Base-by-base conservation (phyloP, 2,797 vertebrate species). In the Triplophysa bombifrons region DNA sequence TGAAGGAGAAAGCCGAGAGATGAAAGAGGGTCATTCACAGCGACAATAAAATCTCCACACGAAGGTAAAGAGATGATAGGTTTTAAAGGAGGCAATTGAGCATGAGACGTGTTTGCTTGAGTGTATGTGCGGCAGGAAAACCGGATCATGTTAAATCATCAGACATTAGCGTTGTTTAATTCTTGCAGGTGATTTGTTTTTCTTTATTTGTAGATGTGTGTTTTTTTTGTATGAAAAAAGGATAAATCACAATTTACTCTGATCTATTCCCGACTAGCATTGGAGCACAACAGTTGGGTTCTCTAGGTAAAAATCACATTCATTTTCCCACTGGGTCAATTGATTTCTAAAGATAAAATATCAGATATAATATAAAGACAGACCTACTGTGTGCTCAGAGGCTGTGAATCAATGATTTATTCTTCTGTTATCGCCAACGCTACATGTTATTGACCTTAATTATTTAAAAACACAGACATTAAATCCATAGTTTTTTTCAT, bases 21-120 rank as follows among this genome's bases (percentile, higher is more conserved):
- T 81, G 70, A 80, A 73, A 60, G 68, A 25, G 22, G 81, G 63
- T 27, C 79, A 78, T 84, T 83, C 38, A 60, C 67, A 53, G n/a
- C 25, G 50, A 83, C 65, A 80, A 81, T 53, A 76, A 82, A 74
- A 60, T 67, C 25, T 56, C 55, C 58, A 48, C n/a, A 80, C 51
- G 38, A 50, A 67, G 64, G 65, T 17, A 3, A 82, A 74, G 67
- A 67, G 76, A 80, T 76, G 75, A 84, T 76, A 41, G 46, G 48
- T 68, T 67, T 81, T 71, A 74, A 61, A 55, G 55, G 9, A 53
- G 66, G 66, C 11, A 41, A 72, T 58, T 4, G 67, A 69, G 75
- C 60, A 56, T 50, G 19, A 69, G 41, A 44, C 38, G 12, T 53
- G 53, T 50, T 12, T 53, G n/a, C 22, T 12, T n/a, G 4, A 13